Conservation (phyloP, 2,113 vertebrate species). For the Nannobrachium achirus region DNA sequence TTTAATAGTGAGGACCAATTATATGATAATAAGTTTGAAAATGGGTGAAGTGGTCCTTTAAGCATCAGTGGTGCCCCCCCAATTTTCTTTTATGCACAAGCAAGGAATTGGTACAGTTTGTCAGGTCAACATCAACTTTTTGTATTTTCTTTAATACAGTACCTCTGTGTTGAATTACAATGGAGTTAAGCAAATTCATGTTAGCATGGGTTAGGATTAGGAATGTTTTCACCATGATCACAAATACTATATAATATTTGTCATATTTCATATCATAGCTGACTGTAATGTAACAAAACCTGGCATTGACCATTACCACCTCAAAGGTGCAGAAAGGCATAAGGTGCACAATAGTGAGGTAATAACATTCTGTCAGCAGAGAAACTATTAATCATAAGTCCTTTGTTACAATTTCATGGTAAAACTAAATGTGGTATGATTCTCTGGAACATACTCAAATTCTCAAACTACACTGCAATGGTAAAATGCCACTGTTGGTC, state of each 20-base stretch:
- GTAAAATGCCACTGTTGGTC: no score
- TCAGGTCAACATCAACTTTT: no score
- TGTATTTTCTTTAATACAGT: neutral
- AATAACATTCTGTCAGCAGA: neutral
- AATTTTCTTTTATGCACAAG: no score
- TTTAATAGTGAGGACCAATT: no score
- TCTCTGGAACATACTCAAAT: slow-evolving; percentile 1
- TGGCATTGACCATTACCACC: neutral
- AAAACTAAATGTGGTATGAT: neutral
- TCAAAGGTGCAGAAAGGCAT: slow-evolving; percentile 3
- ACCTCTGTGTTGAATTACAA: neutral
- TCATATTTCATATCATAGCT: no score
- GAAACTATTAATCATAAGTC: neutral
- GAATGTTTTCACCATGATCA: slow-evolving; percentile 45
- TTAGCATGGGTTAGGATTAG: neutral
- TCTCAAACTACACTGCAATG: neutral
- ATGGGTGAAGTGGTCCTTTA: no score
- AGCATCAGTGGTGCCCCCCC: no score
- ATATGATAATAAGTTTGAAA: no score
- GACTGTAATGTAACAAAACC: no score
- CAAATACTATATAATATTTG: neutral
- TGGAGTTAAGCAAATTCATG: neutral
- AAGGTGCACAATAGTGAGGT: neutral
- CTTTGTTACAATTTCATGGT: neutral
- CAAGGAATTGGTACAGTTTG: no score